These are phyloP conservation scores for Conomelus anceps DNA, from an alignment of 2,888 invertebrate species.

Conservation along the genomic window DNA sequence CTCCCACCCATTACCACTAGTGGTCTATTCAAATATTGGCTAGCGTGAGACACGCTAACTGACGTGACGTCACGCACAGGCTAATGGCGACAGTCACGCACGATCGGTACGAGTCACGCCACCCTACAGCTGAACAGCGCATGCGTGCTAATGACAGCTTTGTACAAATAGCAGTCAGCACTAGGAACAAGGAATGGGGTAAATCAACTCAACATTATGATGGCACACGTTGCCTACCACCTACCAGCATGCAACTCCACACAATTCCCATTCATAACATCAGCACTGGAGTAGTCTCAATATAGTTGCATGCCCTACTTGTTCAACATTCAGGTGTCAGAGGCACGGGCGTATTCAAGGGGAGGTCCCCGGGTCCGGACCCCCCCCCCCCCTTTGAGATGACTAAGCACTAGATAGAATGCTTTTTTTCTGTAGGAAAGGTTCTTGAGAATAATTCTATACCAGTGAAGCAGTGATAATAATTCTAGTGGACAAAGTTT, in stretches of 20 bases:
- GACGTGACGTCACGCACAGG: not conserved
- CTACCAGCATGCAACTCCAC: not conserved
- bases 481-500: too few species aligned
- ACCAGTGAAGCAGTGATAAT: too few species aligned
- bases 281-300: not conserved
- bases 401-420: too few species aligned
- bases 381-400: too few species aligned
- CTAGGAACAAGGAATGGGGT: not conserved
- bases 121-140: too few species aligned
- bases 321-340: too few species aligned
- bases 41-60: not conserved
- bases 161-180: not conserved
- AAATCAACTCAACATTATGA: not conserved
- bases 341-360: too few species aligned
- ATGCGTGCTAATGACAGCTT: not conserved
- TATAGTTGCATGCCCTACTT: too few species aligned
- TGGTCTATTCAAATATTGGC: not conserved
- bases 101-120: not conserved
- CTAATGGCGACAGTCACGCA: not conserved
- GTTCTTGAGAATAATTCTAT: too few species aligned
- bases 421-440: too few species aligned
- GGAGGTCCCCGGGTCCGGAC: too few species aligned
- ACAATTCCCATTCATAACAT: not conserved
- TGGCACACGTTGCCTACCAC: not conserved
- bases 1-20: not conserved